Conservation (phyloP, 92 coral and sea anemone genomes). For the Actinernus sp. region DNA sequence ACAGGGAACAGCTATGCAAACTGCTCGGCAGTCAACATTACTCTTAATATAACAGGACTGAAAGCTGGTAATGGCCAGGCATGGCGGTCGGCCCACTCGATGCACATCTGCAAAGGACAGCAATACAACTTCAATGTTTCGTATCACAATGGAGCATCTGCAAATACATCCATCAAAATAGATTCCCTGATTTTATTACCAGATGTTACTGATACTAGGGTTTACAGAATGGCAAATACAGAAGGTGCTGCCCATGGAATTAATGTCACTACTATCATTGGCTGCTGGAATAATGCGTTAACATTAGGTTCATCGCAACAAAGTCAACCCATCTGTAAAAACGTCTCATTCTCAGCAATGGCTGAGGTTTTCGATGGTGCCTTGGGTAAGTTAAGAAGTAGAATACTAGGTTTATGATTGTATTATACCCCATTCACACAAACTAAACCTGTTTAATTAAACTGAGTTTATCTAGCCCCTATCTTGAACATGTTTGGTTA, state of each 20-base stretch:
- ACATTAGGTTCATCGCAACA: conserved; percentile 37
- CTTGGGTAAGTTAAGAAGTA: conserved; percentile 88
- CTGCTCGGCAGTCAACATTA: conserved; percentile 46
- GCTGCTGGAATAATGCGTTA: conserved; percentile 66
- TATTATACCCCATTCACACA: too few relatives aligned
- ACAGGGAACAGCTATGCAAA: conserved; percentile 26
- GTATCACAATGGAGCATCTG: conserved; percentile 21
- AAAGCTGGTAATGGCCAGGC: conserved; percentile 66
- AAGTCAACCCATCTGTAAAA: conserved; percentile 59
- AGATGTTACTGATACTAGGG: conserved; percentile 36
- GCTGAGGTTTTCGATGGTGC: conserved; percentile 91
- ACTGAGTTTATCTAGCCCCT: too few relatives aligned
- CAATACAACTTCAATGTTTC: conserved; percentile 73
- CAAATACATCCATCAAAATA: conserved; percentile 65
- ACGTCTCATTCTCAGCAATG: conserved; percentile 90
- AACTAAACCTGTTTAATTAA: too few relatives aligned
- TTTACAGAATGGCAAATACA: conserved; percentile 43
- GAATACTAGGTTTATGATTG: too few relatives aligned
- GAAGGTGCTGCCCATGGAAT: conserved; percentile 60
- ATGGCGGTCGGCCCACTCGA: conserved; percentile 47
- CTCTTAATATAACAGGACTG: conserved; percentile 11
- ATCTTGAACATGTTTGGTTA: too few relatives aligned
- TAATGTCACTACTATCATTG: conserved; percentile 21
- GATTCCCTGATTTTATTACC: conserved; percentile 86
- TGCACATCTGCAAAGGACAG: conserved; percentile 42